These are phyloP conservation scores for Heterochromis multidens DNA, from an alignment of 2,113 vertebrate species.

Conservation along the genomic window DNA sequence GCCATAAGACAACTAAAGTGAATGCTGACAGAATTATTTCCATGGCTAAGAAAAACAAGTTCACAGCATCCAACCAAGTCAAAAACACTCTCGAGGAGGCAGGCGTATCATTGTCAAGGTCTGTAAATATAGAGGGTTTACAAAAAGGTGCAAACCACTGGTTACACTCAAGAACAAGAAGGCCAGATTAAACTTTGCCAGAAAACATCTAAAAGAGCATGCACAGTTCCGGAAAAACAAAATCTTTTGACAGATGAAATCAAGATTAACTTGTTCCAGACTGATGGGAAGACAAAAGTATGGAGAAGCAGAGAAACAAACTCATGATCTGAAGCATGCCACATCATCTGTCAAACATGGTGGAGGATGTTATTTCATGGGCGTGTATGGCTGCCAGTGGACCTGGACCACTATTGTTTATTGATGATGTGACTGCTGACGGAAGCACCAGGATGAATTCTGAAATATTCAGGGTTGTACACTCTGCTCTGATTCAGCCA, in stretches of 20 bases:
- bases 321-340: not conserved
- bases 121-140: no score
- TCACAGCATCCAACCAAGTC: no score
- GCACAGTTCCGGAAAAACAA: not conserved
- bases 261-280: not conserved
- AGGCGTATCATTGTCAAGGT: no score
- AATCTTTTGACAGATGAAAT: not conserved
- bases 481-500: not conserved
- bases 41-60: no score
- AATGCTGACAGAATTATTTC: no score
- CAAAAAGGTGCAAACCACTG: no score
- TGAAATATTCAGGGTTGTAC: not conserved
- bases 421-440: not conserved
- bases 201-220: not conserved
- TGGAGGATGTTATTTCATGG: not conserved
- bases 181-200: not conserved
- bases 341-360: not conserved
- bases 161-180: no score
- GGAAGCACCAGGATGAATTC: not conserved
- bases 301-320: not conserved
- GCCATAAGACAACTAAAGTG: no score
- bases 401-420: not conserved
- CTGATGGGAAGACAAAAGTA: not conserved
- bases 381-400: not conserved
- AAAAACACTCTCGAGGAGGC: no score